Base-by-base conservation (phyloP, 1,140 invertebrate genomes). In the Pseudachorutes palmiensis region DNA sequence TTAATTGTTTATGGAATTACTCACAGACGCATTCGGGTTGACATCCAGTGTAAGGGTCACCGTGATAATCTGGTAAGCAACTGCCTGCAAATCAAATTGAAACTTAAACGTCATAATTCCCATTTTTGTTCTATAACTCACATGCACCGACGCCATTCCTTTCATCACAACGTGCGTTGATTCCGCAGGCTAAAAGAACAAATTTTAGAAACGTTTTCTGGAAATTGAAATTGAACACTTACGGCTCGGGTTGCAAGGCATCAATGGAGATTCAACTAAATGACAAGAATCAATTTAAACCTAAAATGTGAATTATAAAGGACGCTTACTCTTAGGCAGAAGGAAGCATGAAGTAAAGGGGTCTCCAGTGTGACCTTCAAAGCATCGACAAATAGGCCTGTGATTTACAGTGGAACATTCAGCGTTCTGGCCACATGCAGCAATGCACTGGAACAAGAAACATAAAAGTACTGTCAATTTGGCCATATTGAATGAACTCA, bases 41-140 rank as follows among this genome's bases (percentile, higher is more conserved):
- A 77, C 90, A 91, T 64, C 82, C 83, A 75, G 81, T 83, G 72
- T 89, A 88, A 0, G 91, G 89, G 36, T 63, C 61, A 5, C 61
- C 61, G 29, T 31, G 31, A 48, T 63, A 76, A 83, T 83, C 79
- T 19, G 33, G 33, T 2, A 63, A 48, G 31, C 61, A 63, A 14
- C 2, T 60, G 12, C 30, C 58, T 60, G 9, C 24, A 55, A 55
- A 55, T 16, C 9, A 19, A 55, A 55, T 16, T 12, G 9, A 14
- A 19, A 19, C 24, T 55, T 55, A 26, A 26, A 55, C 5, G 19
- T 55, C 5, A 14, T 55, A 12, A 55, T 14, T 55, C 51, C 14
- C 24, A 19, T 45, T 45, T 45, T 45, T 9, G 19, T 12, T 45
- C 19, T 9, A 45, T 45, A 45, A 19, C 51, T 55, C 24, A 55